phyloP scores from a whole-genome alignment of 2,888 invertebrate species.

The Sussaba pulchella region DNA sequence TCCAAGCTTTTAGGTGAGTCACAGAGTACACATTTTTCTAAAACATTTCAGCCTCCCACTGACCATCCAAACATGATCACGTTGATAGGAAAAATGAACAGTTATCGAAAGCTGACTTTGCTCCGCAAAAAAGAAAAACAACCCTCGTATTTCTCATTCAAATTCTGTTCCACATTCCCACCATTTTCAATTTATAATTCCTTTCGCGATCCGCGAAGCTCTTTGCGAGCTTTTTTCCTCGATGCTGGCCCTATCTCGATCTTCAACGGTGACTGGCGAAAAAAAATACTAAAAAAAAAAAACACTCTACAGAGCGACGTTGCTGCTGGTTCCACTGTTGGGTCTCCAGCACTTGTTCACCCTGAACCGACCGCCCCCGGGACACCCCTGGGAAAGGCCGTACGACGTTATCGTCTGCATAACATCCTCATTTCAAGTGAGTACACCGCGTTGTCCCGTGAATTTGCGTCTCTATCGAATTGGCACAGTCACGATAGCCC shows the following conservation, averaged over 20 bases:
- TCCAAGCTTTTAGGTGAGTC: slow-evolving; percentile 90
- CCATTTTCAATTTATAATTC: no score
- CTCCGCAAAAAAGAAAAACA: no score
- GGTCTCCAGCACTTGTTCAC: slow-evolving; percentile 96
- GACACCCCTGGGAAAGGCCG: slow-evolving; percentile 90
- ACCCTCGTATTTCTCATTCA: no score
- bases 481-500: background rate
- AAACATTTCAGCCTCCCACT: no score
- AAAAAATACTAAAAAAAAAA: no score
- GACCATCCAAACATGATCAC: no score
- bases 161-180: no score
- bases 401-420: slow-evolving; percentile 95
- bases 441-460: slow-evolving; percentile 65
- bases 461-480: slow-evolving; percentile 1
- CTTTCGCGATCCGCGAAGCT: no score
- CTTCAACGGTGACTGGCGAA: background rate
- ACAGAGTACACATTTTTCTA: background rate
- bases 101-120: no score
- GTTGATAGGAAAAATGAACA: no score
- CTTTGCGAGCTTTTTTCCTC: no score
- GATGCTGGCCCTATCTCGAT: no score
- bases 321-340: slow-evolving; percentile 95
- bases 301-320: slow-evolving; percentile 89
- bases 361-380: slow-evolving; percentile 91
- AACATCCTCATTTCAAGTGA: slow-evolving; percentile 94